Evolutionary conservation across 2,797 vertebrate genomes (phyloP), one percentile per base, ranked within the genome.

Genomic region (Sebastes minor): DNA sequence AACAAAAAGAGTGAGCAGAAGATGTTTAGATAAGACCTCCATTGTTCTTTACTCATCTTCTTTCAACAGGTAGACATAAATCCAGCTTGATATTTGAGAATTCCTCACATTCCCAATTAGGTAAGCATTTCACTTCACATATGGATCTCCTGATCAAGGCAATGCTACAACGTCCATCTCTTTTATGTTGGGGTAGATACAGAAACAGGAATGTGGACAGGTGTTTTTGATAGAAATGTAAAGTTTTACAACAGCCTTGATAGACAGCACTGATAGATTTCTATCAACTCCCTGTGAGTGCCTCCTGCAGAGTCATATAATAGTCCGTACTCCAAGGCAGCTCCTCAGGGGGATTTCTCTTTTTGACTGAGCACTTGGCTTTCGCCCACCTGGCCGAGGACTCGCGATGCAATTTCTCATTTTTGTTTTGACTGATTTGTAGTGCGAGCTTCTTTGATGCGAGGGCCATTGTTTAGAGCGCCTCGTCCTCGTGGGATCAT

Each of bases 81-180:
- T 81, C 74, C 27, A 18, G 42, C 59, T 64, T 57, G 20, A 83
- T 81, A 76, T 83, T 62, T 32, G 53, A 75, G 67, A 76, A 88
- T 91, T 88, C 81, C 81, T 82, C 71, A 71, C 76, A 86, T 91
- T 88, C 83, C 62, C 71, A n/a, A 38, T 87, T 80, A 85, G 66
- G 70, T 81, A 80, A 76, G 63, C 69, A 70, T 46, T 33, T 62
- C 52, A 6, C n/a, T 23, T 86, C 55, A 33, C 80, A 76, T 82
- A 81, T 68, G 79, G 74, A 75, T 70, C 67, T 77, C 28, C 84
- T 80, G 35, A 80, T 65, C 8, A 33, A 35, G 52, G 25, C 62
- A 49, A 38, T 67, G 71, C 77, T 64, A 20, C 65, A 66, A 4
- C 42, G 27, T 77, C 32, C 59, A 72, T 74, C 78, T 12, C 33